phyloP scores from a whole-genome alignment of 2,888 invertebrate species.

The Hecatera dysodea region DNA sequence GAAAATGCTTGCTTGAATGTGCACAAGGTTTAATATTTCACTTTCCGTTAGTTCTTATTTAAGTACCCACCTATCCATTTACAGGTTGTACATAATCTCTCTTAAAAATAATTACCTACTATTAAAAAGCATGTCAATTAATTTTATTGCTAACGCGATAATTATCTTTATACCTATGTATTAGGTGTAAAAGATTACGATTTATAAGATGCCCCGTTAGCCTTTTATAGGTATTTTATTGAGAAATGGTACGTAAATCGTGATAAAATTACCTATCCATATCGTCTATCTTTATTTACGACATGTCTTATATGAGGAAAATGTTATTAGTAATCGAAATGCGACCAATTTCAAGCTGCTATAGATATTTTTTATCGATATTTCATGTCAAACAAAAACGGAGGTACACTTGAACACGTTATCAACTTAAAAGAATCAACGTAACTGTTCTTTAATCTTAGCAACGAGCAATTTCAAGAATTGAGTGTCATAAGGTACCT shows the following conservation, averaged over 20 bases:
- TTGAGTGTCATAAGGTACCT: conserved; percentile 52
- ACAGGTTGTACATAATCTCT: not conserved
- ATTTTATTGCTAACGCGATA: conserved; percentile 2
- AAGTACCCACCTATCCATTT: not conserved
- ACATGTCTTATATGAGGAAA: not conserved
- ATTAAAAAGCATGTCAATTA: conserved; percentile 3
- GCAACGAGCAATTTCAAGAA: conserved; percentile 40
- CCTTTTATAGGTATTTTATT: conserved; percentile 7
- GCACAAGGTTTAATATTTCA: conserved; percentile 15
- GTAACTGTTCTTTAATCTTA: conserved; percentile 36
- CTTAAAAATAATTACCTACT: not conserved
- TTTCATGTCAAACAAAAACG: conserved; percentile 18
- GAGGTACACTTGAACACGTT: conserved; percentile 14
- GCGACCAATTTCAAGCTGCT: conserved; percentile 12
- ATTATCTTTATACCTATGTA: conserved; percentile 8
- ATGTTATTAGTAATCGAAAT: conserved; percentile 12
- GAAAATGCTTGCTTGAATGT: conserved; percentile 32
- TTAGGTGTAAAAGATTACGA: conserved; percentile 10
- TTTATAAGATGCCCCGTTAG: not conserved
- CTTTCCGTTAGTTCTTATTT: conserved; percentile 1
- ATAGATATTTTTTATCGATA: conserved; percentile 9
- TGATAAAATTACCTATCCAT: conserved; percentile 9
- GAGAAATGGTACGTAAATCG: conserved; percentile 19
- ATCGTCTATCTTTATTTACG: conserved; percentile 23
- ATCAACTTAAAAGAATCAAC: conserved; percentile 37